A percentile compares a stretch with the other conserved stretches of the same genome.
phyloP scores from a whole-genome alignment of 2,797 vertebrate genomes.

The Danio kyathit region DNA sequence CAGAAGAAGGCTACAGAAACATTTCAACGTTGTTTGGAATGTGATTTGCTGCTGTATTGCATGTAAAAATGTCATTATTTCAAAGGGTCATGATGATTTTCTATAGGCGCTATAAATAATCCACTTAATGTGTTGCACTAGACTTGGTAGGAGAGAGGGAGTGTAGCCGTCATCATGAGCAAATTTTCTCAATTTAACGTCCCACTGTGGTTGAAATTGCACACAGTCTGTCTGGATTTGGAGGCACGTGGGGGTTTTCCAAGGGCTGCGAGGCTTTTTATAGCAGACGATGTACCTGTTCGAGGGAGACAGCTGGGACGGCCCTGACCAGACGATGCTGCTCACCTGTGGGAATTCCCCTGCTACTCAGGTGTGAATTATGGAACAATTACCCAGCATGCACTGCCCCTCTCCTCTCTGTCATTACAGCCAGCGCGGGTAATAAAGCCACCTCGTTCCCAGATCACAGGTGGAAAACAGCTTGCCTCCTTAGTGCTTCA shows the following conservation, averaged over 20 bases:
- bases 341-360: constrained; percentile 68
- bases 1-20: too few relatives aligned
- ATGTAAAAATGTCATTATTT: too few relatives aligned
- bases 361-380: constrained; percentile 67
- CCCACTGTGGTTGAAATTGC: constrained; percentile 25
- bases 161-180: constrained; percentile 8
- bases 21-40: too few relatives aligned
- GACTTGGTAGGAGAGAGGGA: constrained; percentile 17
- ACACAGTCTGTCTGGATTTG: constrained; percentile 42
- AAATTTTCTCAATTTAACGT: constrained; percentile 19
- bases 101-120: not conserved
- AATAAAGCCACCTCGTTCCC: constrained; percentile 60
- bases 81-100: too few relatives aligned
- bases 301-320: constrained; percentile 45
- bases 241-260: constrained; percentile 29
- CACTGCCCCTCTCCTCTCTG: constrained; percentile 54
- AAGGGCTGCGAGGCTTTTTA: constrained; percentile 25
- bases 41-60: too few relatives aligned
- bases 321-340: constrained; percentile 50
- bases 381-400: constrained; percentile 65
- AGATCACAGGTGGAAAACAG: constrained; percentile 66
- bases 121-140: not conserved
- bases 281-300: constrained; percentile 42
- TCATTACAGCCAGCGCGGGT: constrained; percentile 61
- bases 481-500: constrained; percentile 50